A percentile compares a stretch with the other conserved stretches of the same genome.
These are phyloP conservation scores for Ctenomys sociabilis DNA, from an alignment of 2,113 vertebrate genomes.

Conservation along the genomic window DNA sequence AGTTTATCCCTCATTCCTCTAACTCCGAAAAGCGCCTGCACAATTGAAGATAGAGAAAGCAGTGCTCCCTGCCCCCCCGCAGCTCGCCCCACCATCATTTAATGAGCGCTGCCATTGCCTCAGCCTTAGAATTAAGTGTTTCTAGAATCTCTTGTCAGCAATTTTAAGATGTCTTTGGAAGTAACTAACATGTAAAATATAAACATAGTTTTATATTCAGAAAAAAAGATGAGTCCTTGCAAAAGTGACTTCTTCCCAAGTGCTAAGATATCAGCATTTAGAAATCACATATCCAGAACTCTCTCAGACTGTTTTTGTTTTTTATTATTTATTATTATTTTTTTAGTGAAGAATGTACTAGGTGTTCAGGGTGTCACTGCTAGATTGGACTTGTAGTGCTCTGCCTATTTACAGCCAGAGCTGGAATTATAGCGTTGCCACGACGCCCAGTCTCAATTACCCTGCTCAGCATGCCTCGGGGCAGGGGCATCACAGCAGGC, in stretches of 20 bases:
- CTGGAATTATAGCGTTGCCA: no score
- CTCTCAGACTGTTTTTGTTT: not conserved
- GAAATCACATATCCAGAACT: not conserved
- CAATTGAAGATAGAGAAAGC: slow-evolving; percentile 45
- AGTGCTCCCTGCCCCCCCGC: not conserved
- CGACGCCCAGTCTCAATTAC: no score
- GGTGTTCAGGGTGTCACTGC: no score
- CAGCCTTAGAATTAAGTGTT: slow-evolving; percentile 56
- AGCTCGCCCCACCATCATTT: slow-evolving; percentile 59
- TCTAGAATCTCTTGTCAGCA: slow-evolving; percentile 65
- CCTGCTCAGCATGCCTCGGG: no score
- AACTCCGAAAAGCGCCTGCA: slow-evolving; percentile 49
- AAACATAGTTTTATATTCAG: slow-evolving; percentile 56
- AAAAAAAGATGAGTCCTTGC: slow-evolving; percentile 49
- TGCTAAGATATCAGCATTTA: slow-evolving; percentile 36
- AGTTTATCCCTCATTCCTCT: not conserved
- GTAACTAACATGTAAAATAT: slow-evolving; percentile 61
- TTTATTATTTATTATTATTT: no score
- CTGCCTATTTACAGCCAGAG: no score
- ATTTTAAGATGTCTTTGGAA: slow-evolving; percentile 54
- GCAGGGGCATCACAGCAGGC: no score
- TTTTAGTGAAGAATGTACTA: no score
- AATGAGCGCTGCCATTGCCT: slow-evolving; percentile 59
- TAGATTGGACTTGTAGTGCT: no score
- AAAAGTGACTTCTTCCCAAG: not conserved